phyloP scores from a whole-genome alignment of 2,113 vertebrate genomes.

The Erythrocercus mccallii region DNA sequence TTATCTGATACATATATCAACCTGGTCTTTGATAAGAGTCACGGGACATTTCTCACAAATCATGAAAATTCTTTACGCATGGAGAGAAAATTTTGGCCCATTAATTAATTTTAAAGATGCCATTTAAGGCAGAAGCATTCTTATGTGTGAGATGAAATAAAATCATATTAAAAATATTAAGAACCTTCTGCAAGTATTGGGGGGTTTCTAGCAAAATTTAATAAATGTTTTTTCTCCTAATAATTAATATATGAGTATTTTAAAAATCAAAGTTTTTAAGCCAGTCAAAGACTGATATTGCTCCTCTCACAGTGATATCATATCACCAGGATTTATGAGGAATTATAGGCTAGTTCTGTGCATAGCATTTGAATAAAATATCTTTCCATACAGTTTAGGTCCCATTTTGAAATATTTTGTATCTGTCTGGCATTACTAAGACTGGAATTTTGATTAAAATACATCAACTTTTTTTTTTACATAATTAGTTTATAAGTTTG shows the following conservation, averaged over 20 bases:
- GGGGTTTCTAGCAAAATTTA: neutral
- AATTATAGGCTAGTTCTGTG: neutral
- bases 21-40: neutral
- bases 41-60: neutral
- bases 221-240: neutral
- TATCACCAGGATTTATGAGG: neutral
- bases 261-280: neutral
- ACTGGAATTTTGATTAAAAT: neutral
- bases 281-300: neutral
- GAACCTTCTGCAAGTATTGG: neutral
- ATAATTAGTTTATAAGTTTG: neutral
- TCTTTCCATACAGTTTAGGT: neutral
- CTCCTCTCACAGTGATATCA: neutral
- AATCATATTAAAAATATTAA: neutral
- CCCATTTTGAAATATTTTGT: neutral
- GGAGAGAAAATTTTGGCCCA: neutral
- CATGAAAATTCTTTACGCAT: neutral
- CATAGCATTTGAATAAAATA: neutral
- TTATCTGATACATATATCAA: neutral
- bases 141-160: neutral
- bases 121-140: neutral
- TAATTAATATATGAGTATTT: neutral
- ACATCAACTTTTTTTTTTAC: neutral
- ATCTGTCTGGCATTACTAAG: neutral
- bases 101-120: neutral